A percentile compares a stretch with the other conserved stretches of the same genome.
Conservation (phyloP, 1,140 invertebrate genomes). For the Cepaea nemoralis region DNA sequence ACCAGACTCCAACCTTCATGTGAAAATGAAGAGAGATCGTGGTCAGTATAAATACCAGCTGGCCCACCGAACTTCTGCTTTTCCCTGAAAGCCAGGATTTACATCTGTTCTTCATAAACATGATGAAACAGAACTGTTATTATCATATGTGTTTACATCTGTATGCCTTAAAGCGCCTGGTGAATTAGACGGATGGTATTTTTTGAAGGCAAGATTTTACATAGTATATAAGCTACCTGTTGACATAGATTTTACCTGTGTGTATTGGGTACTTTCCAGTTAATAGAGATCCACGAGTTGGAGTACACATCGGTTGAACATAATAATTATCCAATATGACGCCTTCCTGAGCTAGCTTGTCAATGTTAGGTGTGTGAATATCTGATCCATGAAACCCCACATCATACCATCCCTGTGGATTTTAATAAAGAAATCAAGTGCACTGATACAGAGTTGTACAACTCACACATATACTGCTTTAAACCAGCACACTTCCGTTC, state of each 20-base stretch:
- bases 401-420: conserved; percentile 86
- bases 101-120: no score
- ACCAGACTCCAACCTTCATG: no score
- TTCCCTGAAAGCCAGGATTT: no score
- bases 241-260: conserved; percentile 32
- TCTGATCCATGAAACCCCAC: conserved; percentile 89
- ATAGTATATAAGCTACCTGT: no score
- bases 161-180: no score
- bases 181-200: no score
- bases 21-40: no score
- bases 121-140: no score
- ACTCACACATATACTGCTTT: not conserved
- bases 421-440: not conserved
- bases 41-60: no score
- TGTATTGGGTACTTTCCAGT: conserved; percentile 54
- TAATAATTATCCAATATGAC: conserved; percentile 70
- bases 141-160: no score
- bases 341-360: conserved; percentile 62
- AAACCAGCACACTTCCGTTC: not conserved
- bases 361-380: conserved; percentile 68
- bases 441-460: not conserved
- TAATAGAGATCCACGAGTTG: conserved; percentile 64
- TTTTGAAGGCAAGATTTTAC: no score
- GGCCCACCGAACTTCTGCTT: no score
- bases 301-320: conserved; percentile 70